phyloP scores from a whole-genome alignment of 2,888 invertebrate species.

The Dicyrtomina minuta region DNA sequence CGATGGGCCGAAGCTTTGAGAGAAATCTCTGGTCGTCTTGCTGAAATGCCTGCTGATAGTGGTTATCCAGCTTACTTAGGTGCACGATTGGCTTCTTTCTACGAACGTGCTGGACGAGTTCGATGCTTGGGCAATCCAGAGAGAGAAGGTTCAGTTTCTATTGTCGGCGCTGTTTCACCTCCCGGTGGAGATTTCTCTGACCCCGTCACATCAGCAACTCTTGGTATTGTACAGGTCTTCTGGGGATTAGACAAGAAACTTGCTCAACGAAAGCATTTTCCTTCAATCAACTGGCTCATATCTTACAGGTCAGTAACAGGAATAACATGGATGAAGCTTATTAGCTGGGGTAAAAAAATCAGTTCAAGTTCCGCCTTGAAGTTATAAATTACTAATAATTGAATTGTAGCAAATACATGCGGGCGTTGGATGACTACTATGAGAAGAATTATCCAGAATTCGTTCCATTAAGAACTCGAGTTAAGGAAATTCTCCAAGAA shows the following conservation, averaged over 20 bases:
- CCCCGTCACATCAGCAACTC: constrained; percentile 97
- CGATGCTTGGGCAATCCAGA: constrained; percentile 97
- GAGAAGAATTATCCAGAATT: constrained; percentile 98
- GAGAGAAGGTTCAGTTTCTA: constrained; percentile 97
- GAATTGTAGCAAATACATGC: constrained; percentile 88
- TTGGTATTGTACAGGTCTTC: constrained; percentile 98
- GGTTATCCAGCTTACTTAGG: constrained; percentile 99
- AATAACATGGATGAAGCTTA: too few relatives aligned
- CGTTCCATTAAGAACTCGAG: constrained; percentile 94
- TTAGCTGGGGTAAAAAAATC: too few relatives aligned
- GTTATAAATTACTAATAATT: too few relatives aligned
- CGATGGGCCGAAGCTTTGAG: constrained; percentile 99
- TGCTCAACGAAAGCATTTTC: constrained; percentile 99
- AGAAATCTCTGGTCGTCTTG: constrained; percentile 98
- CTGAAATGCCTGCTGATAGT: constrained; percentile 98
- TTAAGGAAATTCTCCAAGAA: constrained; percentile 88
- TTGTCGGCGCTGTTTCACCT: constrained; percentile 99
- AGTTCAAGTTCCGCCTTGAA: too few relatives aligned
- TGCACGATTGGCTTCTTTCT: constrained; percentile 97
- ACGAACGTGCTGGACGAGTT: constrained; percentile 97
- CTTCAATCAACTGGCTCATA: constrained; percentile 99
- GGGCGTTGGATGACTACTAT: constrained; percentile 98
- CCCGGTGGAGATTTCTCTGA: constrained; percentile 99
- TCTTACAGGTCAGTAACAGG: constrained; percentile 82
- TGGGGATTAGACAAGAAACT: constrained; percentile 99